Evolutionary conservation across 2,888 invertebrate genomes (phyloP), one percentile per base, ranked within the genome.

Genomic region (Psylliodes chrysocephalus): DNA sequence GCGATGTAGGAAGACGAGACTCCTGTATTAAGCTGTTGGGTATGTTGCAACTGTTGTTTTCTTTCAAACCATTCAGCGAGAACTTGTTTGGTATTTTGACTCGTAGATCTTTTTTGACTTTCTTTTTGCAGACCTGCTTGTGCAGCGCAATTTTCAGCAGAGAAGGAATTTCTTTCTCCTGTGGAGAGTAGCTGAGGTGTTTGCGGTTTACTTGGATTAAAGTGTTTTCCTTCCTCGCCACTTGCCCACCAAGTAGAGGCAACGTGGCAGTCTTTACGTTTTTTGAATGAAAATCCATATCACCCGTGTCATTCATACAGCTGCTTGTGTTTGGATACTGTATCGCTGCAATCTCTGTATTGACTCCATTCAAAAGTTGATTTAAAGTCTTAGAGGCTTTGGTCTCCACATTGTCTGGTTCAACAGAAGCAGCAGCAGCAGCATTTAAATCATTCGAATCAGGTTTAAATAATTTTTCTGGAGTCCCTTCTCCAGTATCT

Each of bases 261-360:
- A 77, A 77, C 63, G 74, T 77, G 77, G 77, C 77, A 75, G 70
- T 73, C 68, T 71, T 69, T 72, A 69, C 77, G 77, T 77, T 77
- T 77, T 77, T 77, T 77, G 77, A 71, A 68, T 70, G 63, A 61
- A 61, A 55, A 28, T 38, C 61, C 53, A 33, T 51, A 38, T 54
- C 60, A 54, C 60, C 51, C 51, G 60, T 28, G 42, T 35, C 46
- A 44, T 19, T 44, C 8, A 51, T 18, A 60, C 44, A 49, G 19
- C 17, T 63, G 17, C 33, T 49, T 8, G 42, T 40, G 51, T 54
- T 53, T n/a, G 60, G 42, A 35, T 47, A 55, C 28, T 64, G 54
- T 42, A 54, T 49, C 7, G 22, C 38, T 12, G 55, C 28, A 22
- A 35, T 25, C 6, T 38, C 55, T 7, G 49, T 44, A 30, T 57